Conservation (phyloP, 1,140 invertebrate genomes). For the Aporrectodea caliginosa region DNA sequence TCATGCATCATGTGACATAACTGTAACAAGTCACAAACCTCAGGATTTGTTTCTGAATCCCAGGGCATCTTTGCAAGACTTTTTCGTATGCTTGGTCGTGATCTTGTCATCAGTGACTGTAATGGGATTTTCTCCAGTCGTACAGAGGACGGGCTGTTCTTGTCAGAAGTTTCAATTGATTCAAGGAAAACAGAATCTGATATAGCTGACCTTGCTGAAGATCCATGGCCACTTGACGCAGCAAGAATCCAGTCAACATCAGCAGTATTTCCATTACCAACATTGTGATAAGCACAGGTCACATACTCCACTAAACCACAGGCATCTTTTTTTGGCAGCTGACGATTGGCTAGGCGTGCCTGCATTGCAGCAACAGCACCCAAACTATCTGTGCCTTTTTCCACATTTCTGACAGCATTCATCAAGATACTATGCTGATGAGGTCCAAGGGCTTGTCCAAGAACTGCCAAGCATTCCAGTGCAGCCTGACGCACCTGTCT, state of each 20-base stretch:
- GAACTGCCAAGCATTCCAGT: slow-evolving; percentile 71
- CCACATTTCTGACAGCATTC: slow-evolving; percentile 55
- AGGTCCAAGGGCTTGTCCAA: slow-evolving; percentile 69
- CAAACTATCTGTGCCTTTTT: slow-evolving; percentile 47
- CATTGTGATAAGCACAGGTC: slow-evolving; percentile 41
- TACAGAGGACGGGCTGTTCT: not conserved
- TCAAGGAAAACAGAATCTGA: not conserved
- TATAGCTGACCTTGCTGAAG: slow-evolving; percentile 24
- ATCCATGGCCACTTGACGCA: slow-evolving; percentile 55
- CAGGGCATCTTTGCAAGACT: not conserved
- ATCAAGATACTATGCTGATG: slow-evolving; percentile 53
- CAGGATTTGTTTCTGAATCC: not conserved
- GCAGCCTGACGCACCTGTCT: slow-evolving; percentile 72
- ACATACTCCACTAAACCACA: slow-evolving; percentile 76
- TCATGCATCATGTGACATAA: no score
- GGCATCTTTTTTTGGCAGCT: slow-evolving; percentile 63
- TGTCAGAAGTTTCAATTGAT: not conserved
- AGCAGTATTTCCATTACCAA: slow-evolving; percentile 42
- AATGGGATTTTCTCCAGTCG: not conserved
- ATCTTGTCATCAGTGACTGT: not conserved
- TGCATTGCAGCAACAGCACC: slow-evolving; percentile 57
- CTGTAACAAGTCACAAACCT: no score
- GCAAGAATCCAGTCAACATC: slow-evolving; percentile 72
- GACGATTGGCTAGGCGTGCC: slow-evolving; percentile 63
- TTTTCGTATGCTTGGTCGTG: not conserved